A percentile compares a stretch with the other conserved stretches of the same genome.
These are phyloP conservation scores for Prenolepis imparis DNA, from an alignment of 2,888 invertebrate genomes.

Conservation along the genomic window DNA sequence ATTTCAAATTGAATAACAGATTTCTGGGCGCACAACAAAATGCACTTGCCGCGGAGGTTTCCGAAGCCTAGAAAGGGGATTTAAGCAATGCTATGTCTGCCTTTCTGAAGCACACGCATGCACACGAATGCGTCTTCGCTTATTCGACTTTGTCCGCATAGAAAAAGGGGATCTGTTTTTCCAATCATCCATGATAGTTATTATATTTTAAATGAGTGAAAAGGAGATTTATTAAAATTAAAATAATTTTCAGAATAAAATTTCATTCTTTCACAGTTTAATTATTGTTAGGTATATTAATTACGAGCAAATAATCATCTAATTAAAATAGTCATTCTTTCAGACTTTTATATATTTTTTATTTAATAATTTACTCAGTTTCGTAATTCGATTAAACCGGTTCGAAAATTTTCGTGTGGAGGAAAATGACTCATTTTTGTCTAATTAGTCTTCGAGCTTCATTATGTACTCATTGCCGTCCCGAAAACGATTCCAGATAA, in stretches of 20 bases:
- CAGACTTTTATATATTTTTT: background rate
- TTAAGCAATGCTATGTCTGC: slow-evolving; percentile 69
- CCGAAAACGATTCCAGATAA: slow-evolving; percentile 50
- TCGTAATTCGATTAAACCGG: background rate
- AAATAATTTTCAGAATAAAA: background rate
- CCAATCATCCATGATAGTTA: background rate
- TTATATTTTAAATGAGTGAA: background rate
- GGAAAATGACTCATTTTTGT: slow-evolving; percentile 53
- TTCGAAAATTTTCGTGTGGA: slow-evolving; percentile 48
- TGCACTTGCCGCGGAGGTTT: slow-evolving; percentile 76
- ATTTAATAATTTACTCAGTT: background rate
- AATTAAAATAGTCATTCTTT: slow-evolving; percentile 1
- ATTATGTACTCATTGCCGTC: slow-evolving; percentile 35
- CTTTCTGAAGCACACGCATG: slow-evolving; percentile 57
- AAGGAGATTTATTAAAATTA: background rate
- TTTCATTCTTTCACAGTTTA: background rate
- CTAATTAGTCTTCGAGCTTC: slow-evolving; percentile 12
- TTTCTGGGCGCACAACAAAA: slow-evolving; percentile 78
- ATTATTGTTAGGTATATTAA: background rate
- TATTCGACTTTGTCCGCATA: background rate
- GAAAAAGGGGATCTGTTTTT: background rate
- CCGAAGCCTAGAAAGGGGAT: slow-evolving; percentile 72
- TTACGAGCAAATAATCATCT: background rate
- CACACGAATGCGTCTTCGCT: background rate
- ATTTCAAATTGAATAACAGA: slow-evolving; percentile 78